phyloP scores from a whole-genome alignment of 1,140 invertebrate genomes.

The Musca domestica region DNA sequence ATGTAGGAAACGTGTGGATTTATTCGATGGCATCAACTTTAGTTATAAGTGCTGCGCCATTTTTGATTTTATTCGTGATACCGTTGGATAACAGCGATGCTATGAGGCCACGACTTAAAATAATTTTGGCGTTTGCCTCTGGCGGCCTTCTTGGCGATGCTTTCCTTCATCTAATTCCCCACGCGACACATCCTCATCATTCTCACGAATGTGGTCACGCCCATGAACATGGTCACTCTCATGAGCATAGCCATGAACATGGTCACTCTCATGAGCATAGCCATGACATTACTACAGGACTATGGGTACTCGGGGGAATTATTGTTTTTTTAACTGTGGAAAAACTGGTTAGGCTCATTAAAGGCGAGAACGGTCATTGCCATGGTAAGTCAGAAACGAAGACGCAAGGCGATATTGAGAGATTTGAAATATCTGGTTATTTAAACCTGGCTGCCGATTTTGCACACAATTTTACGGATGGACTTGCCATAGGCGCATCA shows the following conservation, averaged over 20 bases:
- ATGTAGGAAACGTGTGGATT: slow-evolving; percentile 66
- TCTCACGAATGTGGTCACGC: slow-evolving; percentile 55
- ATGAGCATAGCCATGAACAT: slow-evolving; percentile 54
- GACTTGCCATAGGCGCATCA: slow-evolving; percentile 89
- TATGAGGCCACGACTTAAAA: slow-evolving; percentile 74
- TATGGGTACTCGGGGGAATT: slow-evolving; percentile 86
- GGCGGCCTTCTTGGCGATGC: slow-evolving; percentile 93
- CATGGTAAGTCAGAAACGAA: slow-evolving; percentile 51
- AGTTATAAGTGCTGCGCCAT: slow-evolving; percentile 91
- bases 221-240: slow-evolving; percentile 61
- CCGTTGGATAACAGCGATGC: slow-evolving; percentile 85
- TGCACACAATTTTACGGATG: slow-evolving; percentile 97
- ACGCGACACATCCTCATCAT: slow-evolving; percentile 74
- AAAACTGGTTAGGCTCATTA: slow-evolving; percentile 87
- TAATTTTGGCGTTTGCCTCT: slow-evolving; percentile 90
- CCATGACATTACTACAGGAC: slow-evolving; percentile 76
- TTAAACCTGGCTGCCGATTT: slow-evolving; percentile 92
- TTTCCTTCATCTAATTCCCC: slow-evolving; percentile 92
- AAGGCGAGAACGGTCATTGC: slow-evolving; percentile 64
- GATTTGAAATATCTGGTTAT: slow-evolving; percentile 80
- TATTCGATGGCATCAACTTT: slow-evolving; percentile 85
- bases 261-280: slow-evolving; percentile 56
- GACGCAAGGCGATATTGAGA: slow-evolving; percentile 41
- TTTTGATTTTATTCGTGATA: slow-evolving; percentile 90
- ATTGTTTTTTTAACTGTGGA: slow-evolving; percentile 89